phyloP scores from a whole-genome alignment of 2,797 vertebrate genomes.

The Nasua narica region DNA sequence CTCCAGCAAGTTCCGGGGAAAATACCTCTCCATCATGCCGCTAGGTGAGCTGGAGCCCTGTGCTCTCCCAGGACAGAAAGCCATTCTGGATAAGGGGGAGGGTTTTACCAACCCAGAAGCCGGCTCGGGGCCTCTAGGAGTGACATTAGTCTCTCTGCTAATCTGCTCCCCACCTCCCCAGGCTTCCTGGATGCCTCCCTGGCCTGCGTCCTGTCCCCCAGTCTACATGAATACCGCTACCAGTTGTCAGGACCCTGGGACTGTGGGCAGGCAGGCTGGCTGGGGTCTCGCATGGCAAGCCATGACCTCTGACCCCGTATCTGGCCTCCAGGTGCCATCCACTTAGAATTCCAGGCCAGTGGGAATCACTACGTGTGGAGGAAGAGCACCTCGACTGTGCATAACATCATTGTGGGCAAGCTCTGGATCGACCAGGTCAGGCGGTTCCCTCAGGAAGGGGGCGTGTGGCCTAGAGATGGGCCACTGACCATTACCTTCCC shows the following conservation, averaged over 20 bases:
- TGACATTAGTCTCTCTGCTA: not conserved
- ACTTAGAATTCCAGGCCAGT: conserved; percentile 94
- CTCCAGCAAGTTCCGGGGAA: conserved; percentile 98
- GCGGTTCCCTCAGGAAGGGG: not conserved
- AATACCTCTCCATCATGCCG: conserved; percentile 99
- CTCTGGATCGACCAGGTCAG: conserved; percentile 99
- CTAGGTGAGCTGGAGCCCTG: conserved; percentile 88
- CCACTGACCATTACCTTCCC: conserved; percentile 18
- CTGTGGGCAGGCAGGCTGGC: not conserved
- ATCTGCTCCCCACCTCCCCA: no score
- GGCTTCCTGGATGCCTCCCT: not conserved
- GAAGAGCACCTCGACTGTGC: conserved; percentile 99
- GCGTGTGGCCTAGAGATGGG: rapidly evolving
- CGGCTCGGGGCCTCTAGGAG: not conserved
- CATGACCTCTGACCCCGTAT: not conserved
- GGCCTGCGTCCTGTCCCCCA: not conserved
- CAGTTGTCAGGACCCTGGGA: not conserved
- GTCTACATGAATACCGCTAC: not conserved
- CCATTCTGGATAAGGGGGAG: not conserved
- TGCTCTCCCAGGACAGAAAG: not conserved
- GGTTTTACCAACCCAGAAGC: not conserved
- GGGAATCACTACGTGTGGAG: conserved; percentile 98
- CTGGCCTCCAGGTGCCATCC: conserved; percentile 90
- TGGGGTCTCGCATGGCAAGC: not conserved
- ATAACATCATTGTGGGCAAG: conserved; percentile 99